phyloP scores from a whole-genome alignment of 2,797 vertebrate genomes.

The Momotus momota region DNA sequence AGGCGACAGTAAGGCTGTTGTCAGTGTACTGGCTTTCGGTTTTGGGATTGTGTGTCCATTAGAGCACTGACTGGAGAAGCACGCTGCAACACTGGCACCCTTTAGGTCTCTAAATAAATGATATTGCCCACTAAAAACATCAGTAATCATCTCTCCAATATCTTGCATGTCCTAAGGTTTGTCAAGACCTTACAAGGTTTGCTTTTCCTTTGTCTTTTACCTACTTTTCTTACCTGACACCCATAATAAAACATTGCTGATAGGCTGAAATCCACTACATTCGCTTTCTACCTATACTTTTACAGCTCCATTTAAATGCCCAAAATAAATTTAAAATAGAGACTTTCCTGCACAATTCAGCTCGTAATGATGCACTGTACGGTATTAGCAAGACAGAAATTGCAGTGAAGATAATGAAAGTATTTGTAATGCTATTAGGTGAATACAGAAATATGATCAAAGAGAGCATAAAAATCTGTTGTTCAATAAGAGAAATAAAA shows the following conservation, averaged over 20 bases:
- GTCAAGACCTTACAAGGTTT: no score
- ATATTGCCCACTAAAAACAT: neutral
- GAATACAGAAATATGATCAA: constrained; percentile 25
- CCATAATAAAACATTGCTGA: neutral
- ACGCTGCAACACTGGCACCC: accelerated
- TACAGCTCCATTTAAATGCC: neutral
- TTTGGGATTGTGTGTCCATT: neutral
- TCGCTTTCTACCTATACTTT: neutral
- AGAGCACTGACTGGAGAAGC: neutral
- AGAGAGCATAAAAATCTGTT: neutral
- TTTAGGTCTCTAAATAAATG: neutral
- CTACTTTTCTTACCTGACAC: neutral
- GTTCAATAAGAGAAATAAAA: neutral
- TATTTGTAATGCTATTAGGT: neutral
- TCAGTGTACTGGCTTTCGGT: neutral
- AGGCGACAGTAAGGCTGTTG: neutral
- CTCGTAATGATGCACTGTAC: neutral
- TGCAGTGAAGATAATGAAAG: neutral
- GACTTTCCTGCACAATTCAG: neutral
- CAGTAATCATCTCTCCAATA: neutral
- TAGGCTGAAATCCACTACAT: neutral
- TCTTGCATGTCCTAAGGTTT: neutral
- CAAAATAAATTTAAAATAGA: neutral
- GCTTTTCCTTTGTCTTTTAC: neutral
- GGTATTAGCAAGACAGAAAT: neutral